Base-by-base conservation (phyloP, 2,888 invertebrate genomes). In the Microdon myrmicae region DNA sequence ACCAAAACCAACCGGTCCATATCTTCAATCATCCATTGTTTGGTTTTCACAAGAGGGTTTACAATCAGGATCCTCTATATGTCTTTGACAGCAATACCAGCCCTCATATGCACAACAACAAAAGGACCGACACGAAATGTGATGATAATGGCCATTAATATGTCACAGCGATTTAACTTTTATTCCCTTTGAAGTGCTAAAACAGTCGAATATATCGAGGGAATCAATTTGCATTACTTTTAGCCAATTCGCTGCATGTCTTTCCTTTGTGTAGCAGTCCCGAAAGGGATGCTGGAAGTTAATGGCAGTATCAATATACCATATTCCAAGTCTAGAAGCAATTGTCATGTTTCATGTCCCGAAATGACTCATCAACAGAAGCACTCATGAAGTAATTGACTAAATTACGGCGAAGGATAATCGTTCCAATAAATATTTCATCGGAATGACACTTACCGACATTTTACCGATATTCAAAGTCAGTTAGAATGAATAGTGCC, bases 121-220 rank as follows among this genome's bases (percentile, higher is more conserved):
- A 41, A 64, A 22, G 22, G 47, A n/a, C n/a, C n/a, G 45, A 43
- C 31, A 43, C 28, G 41, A 49, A 51, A 58, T 64, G 51, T 45
- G 64, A 37, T 22, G 41, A 47, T 64, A 58, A 64, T 64, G 64
- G 64, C 43, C 64, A 64, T 64, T 64, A 64, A 64, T 58, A 64
- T 37, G 58, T 64, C 58, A 64, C 47, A 49, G 64, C 58, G 58
- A 64, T 64, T 64, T 58, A 64, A 53, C 56, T 58, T 64, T 58
- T 64, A 56, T 64, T 64, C 45, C 35, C 58, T 58, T 64, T 64
- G 58, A 64, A 55, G 48, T 49, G 39, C 44, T 39, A 49, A 49
- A 56, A 48, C 41, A 55, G 55, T 47, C 55, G 29, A 34, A 47
- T 45, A 47, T 47, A 48, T 48, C 47, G 43, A 56, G 41, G 34